Evolutionary conservation across 2,113 vertebrate genomes (phyloP).

Genomic region (Camelus bactrianus): DNA sequence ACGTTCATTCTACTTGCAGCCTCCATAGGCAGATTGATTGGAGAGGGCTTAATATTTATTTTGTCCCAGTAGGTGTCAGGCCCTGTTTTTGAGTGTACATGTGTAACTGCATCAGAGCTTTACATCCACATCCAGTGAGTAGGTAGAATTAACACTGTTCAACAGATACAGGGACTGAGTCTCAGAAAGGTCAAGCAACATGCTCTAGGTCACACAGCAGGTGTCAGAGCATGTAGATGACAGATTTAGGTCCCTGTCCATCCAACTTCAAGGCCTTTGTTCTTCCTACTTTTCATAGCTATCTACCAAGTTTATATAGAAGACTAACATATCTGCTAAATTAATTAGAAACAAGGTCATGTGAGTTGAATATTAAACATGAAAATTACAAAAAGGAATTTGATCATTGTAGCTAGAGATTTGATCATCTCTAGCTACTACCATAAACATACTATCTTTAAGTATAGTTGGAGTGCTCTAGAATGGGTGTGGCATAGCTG

Average conservation of each 20-base stretch:
- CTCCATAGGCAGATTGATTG: not conserved
- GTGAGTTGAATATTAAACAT: not conserved
- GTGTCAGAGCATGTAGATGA: not conserved
- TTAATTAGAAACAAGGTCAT: not conserved
- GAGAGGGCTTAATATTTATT: not conserved
- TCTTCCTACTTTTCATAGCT: not conserved
- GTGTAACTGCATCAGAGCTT: not conserved
- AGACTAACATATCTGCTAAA: not conserved
- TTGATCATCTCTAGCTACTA: not conserved
- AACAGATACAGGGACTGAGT: not conserved
- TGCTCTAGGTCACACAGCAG: not conserved
- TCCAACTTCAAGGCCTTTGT: not conserved
- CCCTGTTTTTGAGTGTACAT: not conserved
- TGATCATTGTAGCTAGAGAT: not conserved
- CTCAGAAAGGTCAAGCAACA: not conserved
- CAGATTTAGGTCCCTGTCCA: not conserved
- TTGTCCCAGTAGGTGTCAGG: not conserved
- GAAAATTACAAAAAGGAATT: not conserved
- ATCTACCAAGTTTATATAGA: not conserved
- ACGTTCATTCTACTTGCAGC: conserved; percentile 40
- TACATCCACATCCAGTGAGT: not conserved
- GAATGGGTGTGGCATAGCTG: not conserved
- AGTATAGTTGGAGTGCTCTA: not conserved
- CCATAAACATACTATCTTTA: not conserved
- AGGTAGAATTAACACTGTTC: not conserved